Evolutionary conservation across 1,140 invertebrate genomes (phyloP).

Genomic region (Oedothorax gibbosus): DNA sequence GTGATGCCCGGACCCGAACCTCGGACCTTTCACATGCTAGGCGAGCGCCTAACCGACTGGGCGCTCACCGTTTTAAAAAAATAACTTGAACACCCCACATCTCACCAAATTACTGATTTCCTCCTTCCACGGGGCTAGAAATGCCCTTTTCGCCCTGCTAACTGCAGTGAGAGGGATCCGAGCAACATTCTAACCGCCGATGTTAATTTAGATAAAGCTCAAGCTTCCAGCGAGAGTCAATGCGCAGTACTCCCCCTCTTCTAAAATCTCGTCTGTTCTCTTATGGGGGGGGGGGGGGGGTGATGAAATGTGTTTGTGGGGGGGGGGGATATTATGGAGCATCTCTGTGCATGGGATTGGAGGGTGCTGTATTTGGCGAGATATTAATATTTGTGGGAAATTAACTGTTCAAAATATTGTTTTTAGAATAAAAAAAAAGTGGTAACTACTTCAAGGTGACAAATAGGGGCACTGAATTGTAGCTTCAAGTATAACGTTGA

Average conservation of each 20-base stretch:
- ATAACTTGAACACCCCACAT: too few relatives aligned
- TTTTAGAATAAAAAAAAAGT: too few relatives aligned
- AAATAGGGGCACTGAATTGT: too few relatives aligned
- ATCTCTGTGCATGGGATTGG: neutral
- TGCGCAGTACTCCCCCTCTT: constrained; percentile 29
- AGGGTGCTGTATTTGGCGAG: constrained; percentile 7
- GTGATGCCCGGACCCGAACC: too few relatives aligned
- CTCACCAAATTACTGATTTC: constrained; percentile 36
- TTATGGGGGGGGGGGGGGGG: constrained; percentile 11
- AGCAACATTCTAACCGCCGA: constrained; percentile 56
- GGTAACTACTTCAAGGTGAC: too few relatives aligned
- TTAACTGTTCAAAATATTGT: too few relatives aligned
- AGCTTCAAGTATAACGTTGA: too few relatives aligned
- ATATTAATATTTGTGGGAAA: too few relatives aligned
- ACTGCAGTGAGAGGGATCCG: neutral
- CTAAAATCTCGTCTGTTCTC: neutral
- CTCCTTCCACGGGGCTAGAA: neutral
- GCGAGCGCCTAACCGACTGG: too few relatives aligned
- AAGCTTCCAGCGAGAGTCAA: constrained; percentile 6
- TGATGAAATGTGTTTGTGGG: constrained; percentile 41
- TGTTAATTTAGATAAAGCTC: constrained; percentile 60
- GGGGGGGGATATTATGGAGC: constrained; percentile 36
- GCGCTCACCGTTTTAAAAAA: too few relatives aligned
- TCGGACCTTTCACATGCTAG: too few relatives aligned
- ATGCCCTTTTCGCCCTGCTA: neutral